These are phyloP conservation scores for Entomobrya multifasciata DNA, from an alignment of 2,888 invertebrate genomes.

Conservation along the genomic window DNA sequence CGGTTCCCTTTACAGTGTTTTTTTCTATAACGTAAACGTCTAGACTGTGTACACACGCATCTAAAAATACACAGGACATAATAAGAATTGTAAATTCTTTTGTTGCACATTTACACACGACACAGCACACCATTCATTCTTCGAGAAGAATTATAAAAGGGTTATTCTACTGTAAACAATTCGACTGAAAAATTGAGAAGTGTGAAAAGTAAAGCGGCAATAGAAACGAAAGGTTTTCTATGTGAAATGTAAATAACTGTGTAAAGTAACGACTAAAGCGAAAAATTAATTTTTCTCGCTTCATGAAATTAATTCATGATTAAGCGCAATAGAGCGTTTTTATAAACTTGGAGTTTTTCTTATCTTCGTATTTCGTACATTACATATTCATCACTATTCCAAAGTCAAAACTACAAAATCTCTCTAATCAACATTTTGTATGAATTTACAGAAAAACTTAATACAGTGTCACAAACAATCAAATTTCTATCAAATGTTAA, in stretches of 20 bases:
- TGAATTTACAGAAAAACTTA: too few relatives aligned
- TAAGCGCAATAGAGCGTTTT: too few relatives aligned
- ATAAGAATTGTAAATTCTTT: slow-evolving; percentile 38
- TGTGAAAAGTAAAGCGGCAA: slow-evolving; percentile 20
- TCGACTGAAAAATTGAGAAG: slow-evolving; percentile 10
- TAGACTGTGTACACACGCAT: too few relatives aligned
- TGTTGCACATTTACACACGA: not conserved
- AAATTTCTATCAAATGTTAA: too few relatives aligned
- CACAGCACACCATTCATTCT: not conserved
- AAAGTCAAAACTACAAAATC: too few relatives aligned
- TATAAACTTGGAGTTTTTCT: too few relatives aligned
- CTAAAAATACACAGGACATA: not conserved
- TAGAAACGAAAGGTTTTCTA: slow-evolving; percentile 11
- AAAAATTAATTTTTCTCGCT: slow-evolving; percentile 59
- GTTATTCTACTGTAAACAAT: slow-evolving; percentile 57
- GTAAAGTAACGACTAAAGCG: not conserved
- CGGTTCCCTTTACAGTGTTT: too few relatives aligned
- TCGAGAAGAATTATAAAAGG: slow-evolving; percentile 41
- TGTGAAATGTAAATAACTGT: not conserved
- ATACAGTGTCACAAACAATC: too few relatives aligned
- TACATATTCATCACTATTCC: too few relatives aligned
- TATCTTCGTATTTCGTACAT: too few relatives aligned
- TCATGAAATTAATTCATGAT: slow-evolving; percentile 38
- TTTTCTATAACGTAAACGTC: too few relatives aligned
- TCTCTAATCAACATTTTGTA: too few relatives aligned